A percentile compares a stretch with the other conserved stretches of the same genome.
phyloP scores from a whole-genome alignment of 2,888 invertebrate genomes.

The Mythimna impura region DNA sequence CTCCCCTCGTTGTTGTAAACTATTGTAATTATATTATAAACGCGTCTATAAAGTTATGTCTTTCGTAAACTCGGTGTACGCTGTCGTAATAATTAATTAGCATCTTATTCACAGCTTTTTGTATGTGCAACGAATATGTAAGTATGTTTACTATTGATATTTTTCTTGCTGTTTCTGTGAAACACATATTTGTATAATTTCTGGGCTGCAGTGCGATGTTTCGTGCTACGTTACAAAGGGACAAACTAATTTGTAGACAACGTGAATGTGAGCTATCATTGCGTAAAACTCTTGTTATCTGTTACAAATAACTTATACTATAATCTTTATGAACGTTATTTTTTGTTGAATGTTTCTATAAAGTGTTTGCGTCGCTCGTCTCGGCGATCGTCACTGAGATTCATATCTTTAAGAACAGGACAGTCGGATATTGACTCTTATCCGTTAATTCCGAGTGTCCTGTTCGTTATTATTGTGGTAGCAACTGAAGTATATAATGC shows the following conservation, averaged over 20 bases:
- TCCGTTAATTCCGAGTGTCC: conserved; percentile 27
- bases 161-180: conserved; percentile 73
- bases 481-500: conserved; percentile 38
- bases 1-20: conserved; percentile 70
- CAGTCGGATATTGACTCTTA: conserved; percentile 12
- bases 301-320: conserved; percentile 62
- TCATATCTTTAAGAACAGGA: conserved; percentile 48
- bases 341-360: conserved; percentile 58
- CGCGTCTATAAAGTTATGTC: conserved; percentile 49
- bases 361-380: conserved; percentile 44
- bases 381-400: conserved; percentile 22
- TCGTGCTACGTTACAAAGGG: conserved; percentile 19
- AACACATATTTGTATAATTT: conserved; percentile 61
- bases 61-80: conserved; percentile 66
- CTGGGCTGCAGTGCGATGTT: conserved; percentile 43
- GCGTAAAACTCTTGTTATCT: conserved; percentile 58
- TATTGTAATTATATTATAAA: conserved; percentile 54
- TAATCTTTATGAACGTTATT: conserved; percentile 61
- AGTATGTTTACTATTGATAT: conserved; percentile 64
- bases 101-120: conserved; percentile 76
- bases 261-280: conserved; percentile 30
- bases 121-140: conserved; percentile 82
- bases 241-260: conserved; percentile 5
- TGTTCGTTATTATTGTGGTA: conserved; percentile 48
- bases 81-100: conserved; percentile 63